Evolutionary conservation across 2,113 vertebrate genomes (phyloP).

Genomic region (Sitta europaea): DNA sequence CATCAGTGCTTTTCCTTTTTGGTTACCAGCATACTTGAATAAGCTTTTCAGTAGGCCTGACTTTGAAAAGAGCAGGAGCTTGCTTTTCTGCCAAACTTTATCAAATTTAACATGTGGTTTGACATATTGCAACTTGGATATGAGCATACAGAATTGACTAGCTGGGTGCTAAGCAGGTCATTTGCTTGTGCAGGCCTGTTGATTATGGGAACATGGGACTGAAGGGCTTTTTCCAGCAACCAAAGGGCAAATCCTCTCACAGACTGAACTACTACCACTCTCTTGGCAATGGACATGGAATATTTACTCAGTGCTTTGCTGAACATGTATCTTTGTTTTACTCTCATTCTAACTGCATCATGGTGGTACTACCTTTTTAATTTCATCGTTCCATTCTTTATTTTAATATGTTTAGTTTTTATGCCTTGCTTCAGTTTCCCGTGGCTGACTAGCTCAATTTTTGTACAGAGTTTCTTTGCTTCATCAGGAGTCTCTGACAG

Average conservation of each 20-base stretch:
- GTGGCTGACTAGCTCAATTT: background rate
- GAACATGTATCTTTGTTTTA: background rate
- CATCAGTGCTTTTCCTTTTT: background rate
- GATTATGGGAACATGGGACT: background rate
- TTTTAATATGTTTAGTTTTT: background rate
- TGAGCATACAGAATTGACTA: background rate
- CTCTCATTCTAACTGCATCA: background rate
- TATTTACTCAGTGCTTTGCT: background rate
- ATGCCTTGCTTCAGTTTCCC: background rate
- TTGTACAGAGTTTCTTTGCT: background rate
- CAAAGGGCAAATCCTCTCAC: background rate
- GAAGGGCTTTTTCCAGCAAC: background rate
- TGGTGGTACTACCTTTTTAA: background rate
- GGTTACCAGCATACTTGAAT: background rate
- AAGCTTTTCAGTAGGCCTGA: background rate
- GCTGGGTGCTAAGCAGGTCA: background rate
- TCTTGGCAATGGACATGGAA: background rate
- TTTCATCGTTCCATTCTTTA: background rate
- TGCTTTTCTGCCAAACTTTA: background rate
- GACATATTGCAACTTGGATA: background rate
- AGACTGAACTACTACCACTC: background rate
- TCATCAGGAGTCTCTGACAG: background rate
- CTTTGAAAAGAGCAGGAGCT: conserved; percentile 6
- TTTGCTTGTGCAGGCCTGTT: background rate
- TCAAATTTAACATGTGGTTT: background rate